Base-by-base conservation (phyloP, 2,113 vertebrate genomes). In the Struthio camelus region DNA sequence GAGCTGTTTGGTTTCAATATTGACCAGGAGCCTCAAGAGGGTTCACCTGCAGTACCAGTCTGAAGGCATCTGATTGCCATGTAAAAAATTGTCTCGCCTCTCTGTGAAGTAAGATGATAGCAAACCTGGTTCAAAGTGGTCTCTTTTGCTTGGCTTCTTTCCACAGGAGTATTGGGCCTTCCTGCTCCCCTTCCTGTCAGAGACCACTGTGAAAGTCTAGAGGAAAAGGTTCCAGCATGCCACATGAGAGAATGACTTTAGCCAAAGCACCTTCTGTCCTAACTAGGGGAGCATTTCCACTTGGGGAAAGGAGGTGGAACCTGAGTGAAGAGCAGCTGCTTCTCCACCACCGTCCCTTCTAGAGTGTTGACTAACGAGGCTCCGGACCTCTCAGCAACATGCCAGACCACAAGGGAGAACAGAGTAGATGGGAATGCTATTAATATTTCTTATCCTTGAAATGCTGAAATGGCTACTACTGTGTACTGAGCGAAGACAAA, bases 371-470 rank as follows among this genome's bases (percentile, higher is more conserved):
- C 70, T 73, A 65, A 50, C 6, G 48, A 79, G 53, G 85, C 58
- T 77, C 25, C 23, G 70, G 86, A 89, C 30, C 85, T 65, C 62
- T 0, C 84, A 62, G 88, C 46, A 72, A 65, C 1, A 1, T 34
- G 38, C 89, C 76, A 80, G 12, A 46, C 78, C 84, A 62, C 1
- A 0, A 80, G 64, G 30, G 70, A 87, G 30, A 91, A 70, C 1
- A 8, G 34, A 94, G 22, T 59, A 89, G 80, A 84, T 53, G 48
- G 62, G 81, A 92, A 85, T 17, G 48, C 78, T 85, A 73, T 94
- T 77, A 80, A 56, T 93, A 85, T 77, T 93, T 82, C 62, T 77
- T n/a, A 66, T 87, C 64, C 50, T 80, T 67, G 81, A 96, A 84
- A 69, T 38, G 75, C 95, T 82, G 78, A 87, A 79, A 67, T 40